phyloP scores from a whole-genome alignment of 2,113 vertebrate species.

The Panurus biarmicus region DNA sequence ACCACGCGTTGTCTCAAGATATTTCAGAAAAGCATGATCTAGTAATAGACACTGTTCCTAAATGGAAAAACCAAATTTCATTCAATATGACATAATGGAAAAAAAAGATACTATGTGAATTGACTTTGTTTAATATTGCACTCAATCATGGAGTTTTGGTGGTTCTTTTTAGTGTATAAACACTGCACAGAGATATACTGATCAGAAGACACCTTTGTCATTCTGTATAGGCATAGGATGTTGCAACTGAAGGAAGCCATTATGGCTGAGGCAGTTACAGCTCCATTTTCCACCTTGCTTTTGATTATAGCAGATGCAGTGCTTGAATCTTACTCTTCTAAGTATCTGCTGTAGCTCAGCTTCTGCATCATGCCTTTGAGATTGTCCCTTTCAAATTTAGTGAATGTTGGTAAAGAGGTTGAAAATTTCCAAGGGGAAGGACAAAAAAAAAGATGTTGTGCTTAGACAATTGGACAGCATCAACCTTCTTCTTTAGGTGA shows the following conservation, averaged over 20 bases:
- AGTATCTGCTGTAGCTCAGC: not conserved
- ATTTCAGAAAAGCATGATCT: not conserved
- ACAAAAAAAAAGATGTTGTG: not conserved
- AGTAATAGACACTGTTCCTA: not conserved
- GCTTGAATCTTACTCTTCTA: not conserved
- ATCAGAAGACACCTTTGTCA: not conserved
- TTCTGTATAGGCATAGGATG: not conserved
- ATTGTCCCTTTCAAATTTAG: not conserved
- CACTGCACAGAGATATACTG: not conserved
- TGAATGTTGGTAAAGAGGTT: not conserved
- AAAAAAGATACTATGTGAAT: not conserved
- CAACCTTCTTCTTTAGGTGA: not conserved
- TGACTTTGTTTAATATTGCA: not conserved
- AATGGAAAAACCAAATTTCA: not conserved
- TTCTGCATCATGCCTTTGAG: not conserved
- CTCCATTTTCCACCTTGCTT: not conserved
- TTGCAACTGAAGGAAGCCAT: not conserved
- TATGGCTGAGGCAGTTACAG: not conserved
- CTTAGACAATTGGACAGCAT: not conserved
- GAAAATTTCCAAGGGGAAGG: not conserved
- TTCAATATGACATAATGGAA: not conserved
- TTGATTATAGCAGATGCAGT: not conserved
- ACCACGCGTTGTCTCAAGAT: not conserved
- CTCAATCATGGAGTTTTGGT: not conserved
- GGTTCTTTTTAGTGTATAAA: not conserved